These are phyloP conservation scores for Sebastes trivittatus DNA, from an alignment of 2,797 vertebrate genomes.

Conservation along the genomic window DNA sequence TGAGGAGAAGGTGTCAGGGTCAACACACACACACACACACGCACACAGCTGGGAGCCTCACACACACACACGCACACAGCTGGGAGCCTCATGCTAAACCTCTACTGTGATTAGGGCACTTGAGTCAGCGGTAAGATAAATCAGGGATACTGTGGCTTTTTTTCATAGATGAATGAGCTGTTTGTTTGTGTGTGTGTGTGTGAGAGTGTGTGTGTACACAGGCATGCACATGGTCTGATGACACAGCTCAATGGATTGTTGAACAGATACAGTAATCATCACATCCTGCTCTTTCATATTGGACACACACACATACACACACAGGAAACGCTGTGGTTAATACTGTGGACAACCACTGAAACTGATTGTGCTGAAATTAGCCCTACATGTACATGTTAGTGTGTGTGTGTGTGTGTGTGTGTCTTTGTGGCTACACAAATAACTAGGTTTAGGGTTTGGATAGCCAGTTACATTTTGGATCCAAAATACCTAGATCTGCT, in stretches of 20 bases:
- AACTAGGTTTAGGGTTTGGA: background rate
- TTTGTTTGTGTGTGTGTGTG: conserved; percentile 22
- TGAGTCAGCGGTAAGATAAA: conserved; percentile 42
- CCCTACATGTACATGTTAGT: background rate
- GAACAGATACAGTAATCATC: conserved; percentile 38
- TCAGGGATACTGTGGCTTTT: conserved; percentile 28
- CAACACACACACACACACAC: background rate
- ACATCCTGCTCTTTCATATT: conserved; percentile 63
- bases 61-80: background rate
- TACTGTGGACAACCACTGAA: conserved; percentile 21
- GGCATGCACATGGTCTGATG: conserved; percentile 40
- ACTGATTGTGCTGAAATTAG: background rate
- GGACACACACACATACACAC: conserved; percentile 44
- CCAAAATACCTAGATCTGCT: no score
- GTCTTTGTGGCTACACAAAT: background rate
- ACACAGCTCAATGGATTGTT: conserved; percentile 43
- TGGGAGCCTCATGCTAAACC: conserved; percentile 19
- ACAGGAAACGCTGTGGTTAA: conserved; percentile 46
- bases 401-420: background rate
- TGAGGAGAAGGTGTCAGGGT: conserved; percentile 31
- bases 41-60: background rate
- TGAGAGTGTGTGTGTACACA: background rate
- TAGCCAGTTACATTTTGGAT: no score
- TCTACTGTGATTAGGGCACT: conserved; percentile 12
- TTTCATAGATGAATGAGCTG: conserved; percentile 37